Base-by-base conservation (phyloP, 2,888 invertebrate species). In the Epicampocera succincta region DNA sequence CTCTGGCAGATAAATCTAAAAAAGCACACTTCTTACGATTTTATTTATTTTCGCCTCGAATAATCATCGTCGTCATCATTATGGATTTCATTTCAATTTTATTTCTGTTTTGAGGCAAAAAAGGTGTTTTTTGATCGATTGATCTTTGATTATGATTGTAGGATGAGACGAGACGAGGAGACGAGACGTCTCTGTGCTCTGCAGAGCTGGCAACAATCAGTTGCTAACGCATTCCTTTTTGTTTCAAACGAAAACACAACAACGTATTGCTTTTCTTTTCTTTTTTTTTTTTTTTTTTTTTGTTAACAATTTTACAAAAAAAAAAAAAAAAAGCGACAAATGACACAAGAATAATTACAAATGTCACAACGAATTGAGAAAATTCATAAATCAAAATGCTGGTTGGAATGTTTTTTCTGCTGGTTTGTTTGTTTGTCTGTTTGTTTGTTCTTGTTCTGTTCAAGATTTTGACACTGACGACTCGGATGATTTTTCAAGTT, bases 271-370 rank as follows among this genome's bases (percentile, higher is more conserved):
- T n/a, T 13, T n/a, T n/a, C n/a, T n/a, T n/a, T n/a, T n/a, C n/a
- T n/a, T 17, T 44, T 73, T 73, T 63, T 29, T 21, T 52, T n/a
- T 61, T 12, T 11, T 19, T 38, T 65, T 74, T 65, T 33, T 33
- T 52, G 6, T 72, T n/a, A 66, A 42, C 21, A 68, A 44, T 74
- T 80, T 69, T 58, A 50, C 33, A 56, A 52, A 68, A 65, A n/a
- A n/a, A 15, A 48, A 48, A 17, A 48, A 19, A 69, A 68, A 68
- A 69, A 25, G 78, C 82, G 71, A 82, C 78, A 83, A 83, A 80
- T 80, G 80, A 88, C 75, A 88, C 86, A 89, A 89, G 88, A 89
- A 89, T 89, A 89, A 89, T 89, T 90, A 88, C 90, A 87, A 87
- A 87, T 89, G 89, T 90, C 89, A 89, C 85, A 87, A 85, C 86